Conservation (phyloP, 2,113 vertebrate genomes). For the Catagonus wagneri region DNA sequence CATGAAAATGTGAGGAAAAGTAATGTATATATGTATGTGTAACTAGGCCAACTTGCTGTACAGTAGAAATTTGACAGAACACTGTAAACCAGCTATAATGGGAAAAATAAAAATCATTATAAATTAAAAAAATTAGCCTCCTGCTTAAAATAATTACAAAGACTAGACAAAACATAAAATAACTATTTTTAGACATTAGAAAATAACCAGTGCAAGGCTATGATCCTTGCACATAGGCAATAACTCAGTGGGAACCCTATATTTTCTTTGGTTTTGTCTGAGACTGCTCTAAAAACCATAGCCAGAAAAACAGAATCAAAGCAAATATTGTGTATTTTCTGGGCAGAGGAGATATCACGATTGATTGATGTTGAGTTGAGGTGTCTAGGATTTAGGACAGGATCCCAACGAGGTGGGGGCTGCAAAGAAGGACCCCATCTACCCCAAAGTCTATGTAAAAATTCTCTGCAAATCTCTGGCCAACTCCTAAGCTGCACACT, state of each 20-base stretch:
- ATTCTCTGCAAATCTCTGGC: neutral
- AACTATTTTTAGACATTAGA: neutral
- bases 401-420: neutral
- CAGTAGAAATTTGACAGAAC: too few relatives aligned
- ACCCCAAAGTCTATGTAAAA: neutral
- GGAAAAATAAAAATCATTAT: too few relatives aligned
- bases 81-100: too few relatives aligned
- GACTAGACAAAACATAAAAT: neutral
- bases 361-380: neutral
- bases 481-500: neutral
- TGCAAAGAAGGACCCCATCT: neutral
- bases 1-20: too few relatives aligned
- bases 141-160: neutral
- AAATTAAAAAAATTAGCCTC: neutral
- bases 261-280: neutral
- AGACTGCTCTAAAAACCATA: neutral
- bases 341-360: neutral
- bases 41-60: too few relatives aligned
- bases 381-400: neutral
- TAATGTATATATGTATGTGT: too few relatives aligned
- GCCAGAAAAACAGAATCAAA: neutral
- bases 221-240: constrained; percentile 13
- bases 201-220: neutral
- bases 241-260: neutral
- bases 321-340: neutral